Evolutionary conservation across 2,113 vertebrate genomes (phyloP).

Genomic region (Rana temporaria): DNA sequence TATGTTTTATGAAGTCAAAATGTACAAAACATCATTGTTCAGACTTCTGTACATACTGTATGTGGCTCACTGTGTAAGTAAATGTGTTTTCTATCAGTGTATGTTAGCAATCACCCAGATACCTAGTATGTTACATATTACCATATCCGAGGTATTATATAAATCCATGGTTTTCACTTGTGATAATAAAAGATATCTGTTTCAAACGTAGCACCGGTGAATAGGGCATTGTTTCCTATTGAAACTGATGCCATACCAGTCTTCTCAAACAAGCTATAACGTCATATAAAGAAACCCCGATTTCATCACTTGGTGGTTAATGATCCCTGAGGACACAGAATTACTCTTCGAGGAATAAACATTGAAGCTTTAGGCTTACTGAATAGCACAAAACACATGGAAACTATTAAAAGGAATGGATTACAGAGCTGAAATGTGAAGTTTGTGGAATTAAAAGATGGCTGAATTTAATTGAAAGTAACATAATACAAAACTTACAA

Average conservation of each 20-base stretch:
- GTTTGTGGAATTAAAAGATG: not conserved
- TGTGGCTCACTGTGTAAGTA: not conserved
- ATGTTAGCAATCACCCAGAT: conserved; percentile 30
- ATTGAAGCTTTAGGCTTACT: not conserved
- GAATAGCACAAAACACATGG: not conserved
- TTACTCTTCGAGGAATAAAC: not conserved
- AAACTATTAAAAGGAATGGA: not conserved
- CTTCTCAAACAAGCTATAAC: not conserved
- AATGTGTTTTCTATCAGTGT: not conserved
- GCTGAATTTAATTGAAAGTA: not conserved
- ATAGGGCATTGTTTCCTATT: not conserved
- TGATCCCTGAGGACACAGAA: not conserved
- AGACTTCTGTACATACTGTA: not conserved
- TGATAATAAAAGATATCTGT: not conserved
- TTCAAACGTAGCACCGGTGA: not conserved
- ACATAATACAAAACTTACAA: not conserved
- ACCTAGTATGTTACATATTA: conserved; percentile 1
- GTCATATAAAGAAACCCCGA: not conserved
- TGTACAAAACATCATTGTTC: not conserved
- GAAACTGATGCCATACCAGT: not conserved
- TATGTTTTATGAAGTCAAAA: too few species aligned
- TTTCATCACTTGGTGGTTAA: conserved; percentile 15
- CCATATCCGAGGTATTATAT: not conserved
- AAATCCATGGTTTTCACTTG: conserved; percentile 24
- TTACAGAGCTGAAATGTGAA: conserved; percentile 3